Evolutionary conservation across 2,888 invertebrate genomes (phyloP).

Genomic region (Branchinecta sandiegonensis): DNA sequence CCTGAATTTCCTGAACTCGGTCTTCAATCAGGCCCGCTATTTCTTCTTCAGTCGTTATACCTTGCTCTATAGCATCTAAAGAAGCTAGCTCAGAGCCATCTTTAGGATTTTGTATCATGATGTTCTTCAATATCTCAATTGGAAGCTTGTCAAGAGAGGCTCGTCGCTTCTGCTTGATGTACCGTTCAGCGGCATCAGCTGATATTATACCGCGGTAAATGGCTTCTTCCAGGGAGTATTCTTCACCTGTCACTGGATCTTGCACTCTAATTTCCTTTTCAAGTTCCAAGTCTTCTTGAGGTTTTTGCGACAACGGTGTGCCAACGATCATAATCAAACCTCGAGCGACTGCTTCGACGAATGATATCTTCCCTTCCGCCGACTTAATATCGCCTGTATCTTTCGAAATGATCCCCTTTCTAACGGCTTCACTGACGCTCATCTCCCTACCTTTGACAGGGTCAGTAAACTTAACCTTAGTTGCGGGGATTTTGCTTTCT

Average conservation of each 20-base stretch:
- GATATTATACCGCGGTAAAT: conserved; percentile 58
- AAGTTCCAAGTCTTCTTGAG: conserved; percentile 19
- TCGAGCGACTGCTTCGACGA: conserved; percentile 58
- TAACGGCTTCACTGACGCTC: conserved; percentile 56
- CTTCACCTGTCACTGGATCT: conserved; percentile 66
- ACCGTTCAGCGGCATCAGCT: conserved; percentile 32
- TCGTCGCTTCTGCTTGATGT: conserved; percentile 17
- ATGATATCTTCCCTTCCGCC: conserved; percentile 48
- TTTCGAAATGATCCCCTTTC: conserved; percentile 56
- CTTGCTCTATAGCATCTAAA: conserved; percentile 36
- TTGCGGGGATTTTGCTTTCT: conserved; percentile 53
- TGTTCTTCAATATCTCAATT: conserved; percentile 26
- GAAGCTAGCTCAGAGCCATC: conserved; percentile 31
- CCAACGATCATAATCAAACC: conserved; percentile 62
- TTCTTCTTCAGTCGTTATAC: conserved; percentile 30
- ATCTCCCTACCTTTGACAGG: conserved; percentile 51
- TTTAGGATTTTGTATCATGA: conserved; percentile 26
- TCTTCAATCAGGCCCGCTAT: conserved; percentile 31
- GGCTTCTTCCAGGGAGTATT: conserved; percentile 64
- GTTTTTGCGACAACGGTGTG: conserved; percentile 42
- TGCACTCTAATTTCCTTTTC: conserved; percentile 30
- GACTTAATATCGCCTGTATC: conserved; percentile 50
- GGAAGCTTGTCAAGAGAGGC: conserved; percentile 21
- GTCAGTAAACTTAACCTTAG: conserved; percentile 52
- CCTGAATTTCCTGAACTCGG: conserved; percentile 31